Conservation (phyloP, 53 echinoderm and acorn worm species). For the Zoroaster sp. region DNA sequence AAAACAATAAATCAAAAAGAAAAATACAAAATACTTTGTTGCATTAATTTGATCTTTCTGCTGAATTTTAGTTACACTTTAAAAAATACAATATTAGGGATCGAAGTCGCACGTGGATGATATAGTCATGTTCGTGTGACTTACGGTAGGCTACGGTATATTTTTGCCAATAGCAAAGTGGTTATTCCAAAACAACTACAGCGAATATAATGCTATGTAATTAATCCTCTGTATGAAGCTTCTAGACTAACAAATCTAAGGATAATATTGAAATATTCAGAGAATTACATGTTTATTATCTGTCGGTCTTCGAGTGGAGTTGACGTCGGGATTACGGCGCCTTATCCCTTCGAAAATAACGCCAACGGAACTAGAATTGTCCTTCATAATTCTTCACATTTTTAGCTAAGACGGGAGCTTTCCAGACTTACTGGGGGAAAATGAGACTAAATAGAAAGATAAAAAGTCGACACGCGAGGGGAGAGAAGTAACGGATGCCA, state of each 20-base stretch:
- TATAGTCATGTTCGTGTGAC: no score
- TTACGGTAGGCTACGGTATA: not conserved
- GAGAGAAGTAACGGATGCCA: not conserved
- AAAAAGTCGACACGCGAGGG: not conserved
- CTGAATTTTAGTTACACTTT: no score
- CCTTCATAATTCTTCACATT: conserved; percentile 41
- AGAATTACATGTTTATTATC: not conserved
- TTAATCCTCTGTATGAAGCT: not conserved
- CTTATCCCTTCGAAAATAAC: not conserved
- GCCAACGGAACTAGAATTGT: conserved; percentile 7
- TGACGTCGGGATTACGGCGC: not conserved
- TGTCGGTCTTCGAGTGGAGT: not conserved
- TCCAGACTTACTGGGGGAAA: conserved; percentile 5
- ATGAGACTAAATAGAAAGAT: not conserved
- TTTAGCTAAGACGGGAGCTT: conserved; percentile 26
- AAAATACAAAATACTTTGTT: no score
- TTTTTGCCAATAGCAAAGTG: not conserved
- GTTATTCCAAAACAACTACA: not conserved
- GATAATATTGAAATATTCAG: conserved; percentile 2
- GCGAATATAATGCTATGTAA: conserved; percentile 7
- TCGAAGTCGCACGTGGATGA: no score
- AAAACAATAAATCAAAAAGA: no score
- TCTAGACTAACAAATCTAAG: not conserved
- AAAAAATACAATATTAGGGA: no score
- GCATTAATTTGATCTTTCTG: no score